Conservation (phyloP, 2,888 invertebrate species). For the Cerceris ruficornis region DNA sequence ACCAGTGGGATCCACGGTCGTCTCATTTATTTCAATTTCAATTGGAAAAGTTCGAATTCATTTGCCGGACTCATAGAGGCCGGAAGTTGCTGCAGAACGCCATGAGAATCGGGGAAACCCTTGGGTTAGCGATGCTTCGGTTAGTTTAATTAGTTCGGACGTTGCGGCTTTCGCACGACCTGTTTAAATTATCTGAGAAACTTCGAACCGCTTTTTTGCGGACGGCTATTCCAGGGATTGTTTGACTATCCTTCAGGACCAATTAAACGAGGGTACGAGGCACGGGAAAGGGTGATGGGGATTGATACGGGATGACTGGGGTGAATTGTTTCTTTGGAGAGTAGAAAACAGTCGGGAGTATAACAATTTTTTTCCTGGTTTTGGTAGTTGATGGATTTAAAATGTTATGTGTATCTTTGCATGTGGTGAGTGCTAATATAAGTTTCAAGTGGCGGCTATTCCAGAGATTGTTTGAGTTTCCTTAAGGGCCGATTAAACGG, state of each 20-base stretch:
- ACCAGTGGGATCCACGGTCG: neutral
- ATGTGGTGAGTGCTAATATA: too few relatives aligned
- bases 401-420: too few relatives aligned
- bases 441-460: too few relatives aligned
- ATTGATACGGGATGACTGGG: too few relatives aligned
- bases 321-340: too few relatives aligned
- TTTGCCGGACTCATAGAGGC: neutral
- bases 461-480: too few relatives aligned
- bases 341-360: too few relatives aligned
- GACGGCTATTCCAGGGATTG: neutral
- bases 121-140: slow-evolving; percentile 25
- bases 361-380: too few relatives aligned
- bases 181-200: slow-evolving; percentile 41
- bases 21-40: slow-evolving; percentile 22
- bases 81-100: slow-evolving; percentile 1
- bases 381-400: too few relatives aligned
- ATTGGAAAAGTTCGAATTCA: neutral
- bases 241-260: neutral
- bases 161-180: slow-evolving; percentile 9
- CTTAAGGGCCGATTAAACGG: too few relatives aligned
- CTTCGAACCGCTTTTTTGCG: slow-evolving; percentile 24
- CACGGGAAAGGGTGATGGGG: neutral
- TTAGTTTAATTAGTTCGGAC: slow-evolving; percentile 50
- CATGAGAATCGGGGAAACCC: neutral
- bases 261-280: slow-evolving; percentile 8